A percentile compares a stretch with the other conserved stretches of the same genome.
Evolutionary conservation across 2,797 vertebrate genomes (phyloP).

Genomic region (Lagodon rhomboides): DNA sequence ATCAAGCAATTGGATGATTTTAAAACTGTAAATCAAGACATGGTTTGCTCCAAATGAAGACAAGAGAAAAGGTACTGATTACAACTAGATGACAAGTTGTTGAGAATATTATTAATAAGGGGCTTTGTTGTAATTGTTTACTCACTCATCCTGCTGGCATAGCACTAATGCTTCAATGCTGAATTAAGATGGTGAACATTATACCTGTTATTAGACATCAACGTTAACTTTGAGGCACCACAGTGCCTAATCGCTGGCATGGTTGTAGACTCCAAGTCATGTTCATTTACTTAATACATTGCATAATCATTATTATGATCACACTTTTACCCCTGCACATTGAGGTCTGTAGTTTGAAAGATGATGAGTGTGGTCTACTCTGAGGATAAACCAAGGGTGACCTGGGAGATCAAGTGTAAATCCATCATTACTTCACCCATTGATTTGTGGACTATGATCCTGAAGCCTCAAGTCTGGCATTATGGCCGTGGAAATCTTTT

Average conservation of each 20-base stretch:
- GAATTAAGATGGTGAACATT: too few species aligned
- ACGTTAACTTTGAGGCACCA: too few species aligned
- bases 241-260: too few species aligned
- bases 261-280: too few species aligned
- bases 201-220: too few species aligned
- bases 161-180: too few species aligned
- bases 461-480: too few species aligned
- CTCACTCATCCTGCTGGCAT: neutral
- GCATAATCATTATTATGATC: neutral
- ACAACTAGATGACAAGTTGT: neutral
- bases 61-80: constrained; percentile 12
- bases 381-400: neutral
- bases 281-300: too few species aligned
- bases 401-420: too few species aligned
- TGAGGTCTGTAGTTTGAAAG: neutral
- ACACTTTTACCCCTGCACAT: neutral
- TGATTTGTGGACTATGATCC: too few species aligned
- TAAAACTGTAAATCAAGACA: constrained; percentile 8
- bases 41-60: neutral
- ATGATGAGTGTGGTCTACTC: neutral
- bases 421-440: too few species aligned
- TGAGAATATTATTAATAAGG: constrained; percentile 6
- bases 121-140: neutral
- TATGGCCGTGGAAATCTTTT: too few species aligned
- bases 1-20: constrained; percentile 31